These are phyloP conservation scores for Sus scrofa DNA, from an alignment of 2,113 vertebrate species.

Conservation along the genomic window DNA sequence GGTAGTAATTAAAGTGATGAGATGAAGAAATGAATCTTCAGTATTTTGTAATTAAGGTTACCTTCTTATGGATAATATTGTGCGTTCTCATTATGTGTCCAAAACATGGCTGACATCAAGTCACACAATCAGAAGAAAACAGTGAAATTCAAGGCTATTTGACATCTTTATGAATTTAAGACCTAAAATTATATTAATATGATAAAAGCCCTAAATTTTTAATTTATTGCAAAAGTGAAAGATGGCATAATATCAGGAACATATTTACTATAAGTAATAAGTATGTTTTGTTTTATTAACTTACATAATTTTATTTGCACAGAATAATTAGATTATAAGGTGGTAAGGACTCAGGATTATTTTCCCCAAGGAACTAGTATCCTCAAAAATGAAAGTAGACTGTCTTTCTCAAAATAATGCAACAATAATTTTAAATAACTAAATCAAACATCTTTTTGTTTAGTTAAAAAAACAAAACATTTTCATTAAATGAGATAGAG, in stretches of 20 bases:
- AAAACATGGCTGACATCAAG: not conserved
- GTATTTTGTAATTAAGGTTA: not conserved
- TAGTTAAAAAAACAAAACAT: not conserved
- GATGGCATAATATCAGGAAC: not conserved
- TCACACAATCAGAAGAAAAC: not conserved
- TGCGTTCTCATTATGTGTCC: not conserved
- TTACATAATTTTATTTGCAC: not conserved
- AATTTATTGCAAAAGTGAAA: not conserved
- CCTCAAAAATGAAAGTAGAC: not conserved
- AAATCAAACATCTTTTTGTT: not conserved
- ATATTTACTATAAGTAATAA: not conserved
- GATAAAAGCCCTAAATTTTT: not conserved
- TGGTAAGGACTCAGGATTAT: not conserved
- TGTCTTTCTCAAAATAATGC: not conserved
- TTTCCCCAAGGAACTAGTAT: not conserved
- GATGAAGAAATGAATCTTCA: not conserved
- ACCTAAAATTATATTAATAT: not conserved
- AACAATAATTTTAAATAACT: not conserved
- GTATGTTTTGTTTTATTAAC: not conserved
- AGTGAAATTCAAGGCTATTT: not conserved
- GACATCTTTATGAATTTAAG: not conserved
- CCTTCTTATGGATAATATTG: not conserved
- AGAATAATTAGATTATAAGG: not conserved
- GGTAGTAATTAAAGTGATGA: not conserved
- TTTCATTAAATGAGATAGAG: not conserved